A percentile compares a stretch with the other conserved stretches of the same genome.
These are phyloP conservation scores for human (Homo sapiens) DNA, from an alignment of 2,113 vertebrate species.

Conservation along the genomic window DNA sequence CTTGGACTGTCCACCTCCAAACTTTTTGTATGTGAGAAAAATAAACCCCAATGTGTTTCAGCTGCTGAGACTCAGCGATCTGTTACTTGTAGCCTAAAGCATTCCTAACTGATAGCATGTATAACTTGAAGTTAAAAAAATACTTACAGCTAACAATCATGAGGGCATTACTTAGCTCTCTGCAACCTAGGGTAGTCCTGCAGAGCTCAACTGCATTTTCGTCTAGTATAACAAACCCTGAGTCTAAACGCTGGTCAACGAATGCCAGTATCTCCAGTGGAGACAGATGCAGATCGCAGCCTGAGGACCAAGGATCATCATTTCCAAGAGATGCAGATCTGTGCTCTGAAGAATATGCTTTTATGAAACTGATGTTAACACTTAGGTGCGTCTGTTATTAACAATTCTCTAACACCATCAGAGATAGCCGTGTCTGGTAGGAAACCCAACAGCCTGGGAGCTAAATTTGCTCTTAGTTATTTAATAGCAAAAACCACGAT, in stretches of 20 bases:
- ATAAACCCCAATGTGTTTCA: neutral
- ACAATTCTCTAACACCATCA: fast-evolving
- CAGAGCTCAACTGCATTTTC: neutral
- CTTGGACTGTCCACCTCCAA: too few relatives aligned
- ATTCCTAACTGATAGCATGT: neutral
- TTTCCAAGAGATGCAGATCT: neutral
- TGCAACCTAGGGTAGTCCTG: neutral
- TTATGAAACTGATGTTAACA: fast-evolving
- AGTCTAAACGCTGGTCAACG: fast-evolving
- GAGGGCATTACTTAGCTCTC: neutral
- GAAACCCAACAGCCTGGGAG: fast-evolving
- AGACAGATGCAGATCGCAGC: fast-evolving
- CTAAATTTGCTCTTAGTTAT: neutral
- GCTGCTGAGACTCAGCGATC: neutral
- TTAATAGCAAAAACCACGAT: too few relatives aligned
- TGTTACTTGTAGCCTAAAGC: neutral
- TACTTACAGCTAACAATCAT: neutral
- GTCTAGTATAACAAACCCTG: fast-evolving
- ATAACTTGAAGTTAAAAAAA: neutral
- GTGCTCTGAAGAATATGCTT: fast-evolving
- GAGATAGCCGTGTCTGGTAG: neutral
- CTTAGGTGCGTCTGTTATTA: fast-evolving
- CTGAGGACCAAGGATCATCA: neutral
- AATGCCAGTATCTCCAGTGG: neutral
- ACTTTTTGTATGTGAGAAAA: neutral